Evolutionary conservation across 2,113 vertebrate species (phyloP), one percentile per base, ranked within the genome.

Genomic region (Macaca fascicularis): DNA sequence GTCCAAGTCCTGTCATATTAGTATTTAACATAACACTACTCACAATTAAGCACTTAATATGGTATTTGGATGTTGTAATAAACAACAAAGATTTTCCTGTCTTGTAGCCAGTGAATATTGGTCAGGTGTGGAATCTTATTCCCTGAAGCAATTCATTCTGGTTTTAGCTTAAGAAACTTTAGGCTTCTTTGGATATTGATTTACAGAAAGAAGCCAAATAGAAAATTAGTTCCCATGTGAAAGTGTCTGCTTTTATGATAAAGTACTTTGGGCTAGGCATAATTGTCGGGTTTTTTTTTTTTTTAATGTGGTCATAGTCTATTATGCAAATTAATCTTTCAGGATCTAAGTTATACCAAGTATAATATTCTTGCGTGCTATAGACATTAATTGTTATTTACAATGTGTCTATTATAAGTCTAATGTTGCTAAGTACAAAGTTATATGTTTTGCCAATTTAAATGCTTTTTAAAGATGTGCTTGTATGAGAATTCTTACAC

Each of bases 181-280:
- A 85, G 69, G 17, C 35, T 93, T 94, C 45, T 50, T 94, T 93
- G 57, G 23, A 79, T 97, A 97, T 95, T 95, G 97, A 97, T 93
- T 97, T 97, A 92, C 35, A 89, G 95, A 89, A 96, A 92, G 88
- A 98, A 96, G 43, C 40, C 81, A 96, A 94, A 97, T 78, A 95
- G 97, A 96, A 98, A 97, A 97, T 97, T 94, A 93, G 90, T 72
- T 97, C 84, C 90, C 90, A 55, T 35, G 70, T 97, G 96, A 90
- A 87, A 70, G 32, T 90, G 90, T 95, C 93, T 94, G n/a, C 8
- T 59, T 96, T 89, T 90, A 94, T 89, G 88, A 96, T 96, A 82
- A 96, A 95, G 76, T 81, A 88, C 38, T 95, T 85, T 64, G 43
- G 52, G 52, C 38, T 57, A 96, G 88, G 35, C 11, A 91, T 89